Evolutionary conservation across 1,140 invertebrate genomes (phyloP).

Genomic region (Bombyx mandarina): DNA sequence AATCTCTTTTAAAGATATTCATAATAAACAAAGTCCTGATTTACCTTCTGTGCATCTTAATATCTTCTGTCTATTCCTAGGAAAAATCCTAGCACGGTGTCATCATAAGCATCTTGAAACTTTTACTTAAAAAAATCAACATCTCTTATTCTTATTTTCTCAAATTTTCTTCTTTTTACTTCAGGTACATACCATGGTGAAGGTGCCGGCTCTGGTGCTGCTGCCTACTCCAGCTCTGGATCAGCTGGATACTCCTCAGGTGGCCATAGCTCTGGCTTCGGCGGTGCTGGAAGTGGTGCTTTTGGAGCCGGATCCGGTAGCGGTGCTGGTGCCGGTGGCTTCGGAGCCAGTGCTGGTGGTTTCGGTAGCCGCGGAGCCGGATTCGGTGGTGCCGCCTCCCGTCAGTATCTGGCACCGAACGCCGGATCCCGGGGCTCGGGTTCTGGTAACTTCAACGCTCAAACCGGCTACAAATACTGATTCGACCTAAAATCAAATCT

Average conservation of each 20-base stretch:
- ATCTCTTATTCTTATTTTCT: no score
- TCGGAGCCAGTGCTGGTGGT: slow-evolving; percentile 8
- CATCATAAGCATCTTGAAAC: no score
- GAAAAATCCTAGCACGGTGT: no score
- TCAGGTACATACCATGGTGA: slow-evolving; percentile 57
- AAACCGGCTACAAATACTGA: slow-evolving; percentile 59
- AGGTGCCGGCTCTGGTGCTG: slow-evolving; percentile 9
- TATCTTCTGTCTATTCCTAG: no score
- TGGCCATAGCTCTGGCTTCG: slow-evolving; percentile 8
- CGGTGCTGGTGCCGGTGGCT: slow-evolving; percentile 3
- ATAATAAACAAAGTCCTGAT: no score
- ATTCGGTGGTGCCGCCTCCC: slow-evolving; percentile 41
- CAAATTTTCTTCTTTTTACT: no score
- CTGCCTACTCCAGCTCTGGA: slow-evolving; percentile 11
- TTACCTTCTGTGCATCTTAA: no score
- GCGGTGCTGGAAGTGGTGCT: slow-evolving; percentile 3
- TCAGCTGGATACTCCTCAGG: slow-evolving; percentile 6
- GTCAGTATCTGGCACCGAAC: slow-evolving; percentile 56
- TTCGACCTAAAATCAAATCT: not conserved
- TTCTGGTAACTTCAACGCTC: slow-evolving; percentile 57
- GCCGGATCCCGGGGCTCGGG: slow-evolving; percentile 45
- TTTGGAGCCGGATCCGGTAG: slow-evolving; percentile 4
- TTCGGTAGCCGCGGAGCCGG: slow-evolving; percentile 15
- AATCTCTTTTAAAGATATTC: no score
- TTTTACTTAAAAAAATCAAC: no score